Evolutionary conservation across 2,888 invertebrate genomes (phyloP).

Genomic region (Chymomyza amoena): DNA sequence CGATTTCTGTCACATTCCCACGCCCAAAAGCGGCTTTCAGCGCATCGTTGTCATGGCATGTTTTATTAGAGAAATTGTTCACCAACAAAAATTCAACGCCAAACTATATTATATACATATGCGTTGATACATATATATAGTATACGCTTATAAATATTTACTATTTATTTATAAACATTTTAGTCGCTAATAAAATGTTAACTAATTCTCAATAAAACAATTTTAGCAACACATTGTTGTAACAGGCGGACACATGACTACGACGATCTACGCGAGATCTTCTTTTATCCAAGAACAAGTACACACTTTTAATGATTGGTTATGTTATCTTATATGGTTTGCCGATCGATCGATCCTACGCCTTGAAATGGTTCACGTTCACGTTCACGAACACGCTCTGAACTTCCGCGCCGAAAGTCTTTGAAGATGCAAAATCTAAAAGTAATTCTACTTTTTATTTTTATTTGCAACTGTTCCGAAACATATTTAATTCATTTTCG

Average conservation of each 20-base stretch:
- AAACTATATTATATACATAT: background rate
- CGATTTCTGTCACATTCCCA: background rate
- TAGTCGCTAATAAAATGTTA: conserved; percentile 33
- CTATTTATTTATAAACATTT: conserved; percentile 69
- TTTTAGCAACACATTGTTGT: background rate
- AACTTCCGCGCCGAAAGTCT: conserved; percentile 27
- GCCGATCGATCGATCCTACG: background rate
- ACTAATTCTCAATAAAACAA: conserved; percentile 3
- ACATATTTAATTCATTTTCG: conserved; percentile 18
- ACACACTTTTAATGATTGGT: background rate
- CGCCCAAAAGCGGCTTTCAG: background rate
- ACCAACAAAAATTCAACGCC: background rate
- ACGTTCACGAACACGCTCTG: background rate
- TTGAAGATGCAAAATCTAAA: conserved; percentile 48
- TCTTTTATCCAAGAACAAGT: background rate
- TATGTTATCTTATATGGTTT: background rate
- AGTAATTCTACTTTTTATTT: conserved; percentile 41
- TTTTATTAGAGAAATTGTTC: background rate
- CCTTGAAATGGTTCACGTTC: background rate
- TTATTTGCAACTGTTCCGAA: conserved; percentile 5
- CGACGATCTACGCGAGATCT: background rate
- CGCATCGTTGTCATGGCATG: background rate
- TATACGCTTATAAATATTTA: conserved; percentile 48
- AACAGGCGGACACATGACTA: background rate
- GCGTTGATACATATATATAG: background rate